Evolutionary conservation across 1,140 invertebrate species (phyloP).

Genomic region (Cataglyphis hispanica): DNA sequence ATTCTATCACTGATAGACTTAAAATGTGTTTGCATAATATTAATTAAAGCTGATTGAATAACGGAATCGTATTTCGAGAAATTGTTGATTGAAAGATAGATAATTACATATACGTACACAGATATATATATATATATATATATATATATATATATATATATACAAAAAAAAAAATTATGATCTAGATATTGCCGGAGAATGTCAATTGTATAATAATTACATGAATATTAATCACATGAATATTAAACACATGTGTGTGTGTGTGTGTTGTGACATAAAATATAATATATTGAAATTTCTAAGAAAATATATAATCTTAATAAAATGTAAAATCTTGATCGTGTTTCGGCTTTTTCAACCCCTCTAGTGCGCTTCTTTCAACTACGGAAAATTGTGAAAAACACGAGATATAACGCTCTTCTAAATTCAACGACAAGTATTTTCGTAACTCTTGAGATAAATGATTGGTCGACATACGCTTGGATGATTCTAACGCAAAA

Average conservation of each 20-base stretch:
- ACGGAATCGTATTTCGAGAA: not conserved
- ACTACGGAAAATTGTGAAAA: constrained; percentile 31
- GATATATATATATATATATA: not conserved
- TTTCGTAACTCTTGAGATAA: constrained; percentile 67
- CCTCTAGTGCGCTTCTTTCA: not conserved
- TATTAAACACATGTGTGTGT: not conserved
- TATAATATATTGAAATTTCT: constrained; percentile 9
- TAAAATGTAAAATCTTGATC: constrained; percentile 16
- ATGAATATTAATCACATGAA: not conserved
- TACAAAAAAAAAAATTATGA: not conserved
- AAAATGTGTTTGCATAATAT: constrained; percentile 1
- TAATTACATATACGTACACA: not conserved
- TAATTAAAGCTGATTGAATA: not conserved
- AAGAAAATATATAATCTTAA: not conserved
- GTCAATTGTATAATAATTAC: not conserved
- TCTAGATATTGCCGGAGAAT: not conserved
- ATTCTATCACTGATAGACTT: not conserved
- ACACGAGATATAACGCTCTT: constrained; percentile 14
- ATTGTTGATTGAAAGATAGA: not conserved
- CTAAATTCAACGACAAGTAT: constrained; percentile 70
- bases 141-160: not conserved
- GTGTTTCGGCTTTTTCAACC: constrained; percentile 54
- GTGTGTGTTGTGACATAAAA: not conserved
- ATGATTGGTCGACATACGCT: constrained; percentile 59
- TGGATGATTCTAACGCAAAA: constrained; percentile 5